phyloP scores from a whole-genome alignment of 2,888 invertebrate species.

The Microchrysa polita region DNA sequence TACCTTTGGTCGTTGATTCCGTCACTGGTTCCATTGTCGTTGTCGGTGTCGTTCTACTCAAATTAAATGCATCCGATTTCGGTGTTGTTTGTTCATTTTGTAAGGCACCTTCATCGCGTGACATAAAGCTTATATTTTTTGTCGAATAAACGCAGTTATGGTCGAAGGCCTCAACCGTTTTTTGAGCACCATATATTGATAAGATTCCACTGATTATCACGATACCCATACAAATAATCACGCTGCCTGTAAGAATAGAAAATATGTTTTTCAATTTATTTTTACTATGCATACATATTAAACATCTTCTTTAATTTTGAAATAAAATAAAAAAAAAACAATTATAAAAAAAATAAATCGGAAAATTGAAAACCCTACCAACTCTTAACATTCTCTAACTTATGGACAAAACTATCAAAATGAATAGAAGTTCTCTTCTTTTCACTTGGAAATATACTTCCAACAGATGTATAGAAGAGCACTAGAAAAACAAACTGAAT shows the following conservation, averaged over 20 bases:
- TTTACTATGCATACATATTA: too few species aligned
- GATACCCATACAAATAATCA: conserved; percentile 9
- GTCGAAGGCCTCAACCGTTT: conserved; percentile 24
- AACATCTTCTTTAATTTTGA: too few species aligned
- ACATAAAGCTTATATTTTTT: conserved; percentile 17
- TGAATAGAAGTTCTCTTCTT: too few species aligned
- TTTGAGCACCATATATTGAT: conserved; percentile 29
- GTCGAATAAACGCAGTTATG: conserved; percentile 28
- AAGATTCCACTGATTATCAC: conserved; percentile 11
- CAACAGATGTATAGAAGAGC: too few species aligned
- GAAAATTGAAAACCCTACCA: too few species aligned
- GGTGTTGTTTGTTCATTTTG: neutral
- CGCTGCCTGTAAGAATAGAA: conserved; percentile 15
- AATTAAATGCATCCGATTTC: neutral
- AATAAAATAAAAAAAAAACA: too few species aligned
- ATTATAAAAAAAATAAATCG: too few species aligned
- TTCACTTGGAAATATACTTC: too few species aligned
- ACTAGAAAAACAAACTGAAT: too few species aligned
- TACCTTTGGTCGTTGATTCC: conserved; percentile 1
- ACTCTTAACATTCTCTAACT: too few species aligned
- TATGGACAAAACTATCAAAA: too few species aligned
- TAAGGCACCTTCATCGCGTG: conserved; percentile 2
- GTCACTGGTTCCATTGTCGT: neutral
- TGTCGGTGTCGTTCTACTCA: neutral
- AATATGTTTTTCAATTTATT: neutral